phyloP scores from a whole-genome alignment of 2,797 vertebrate species.

The Enoplosus armatus region DNA sequence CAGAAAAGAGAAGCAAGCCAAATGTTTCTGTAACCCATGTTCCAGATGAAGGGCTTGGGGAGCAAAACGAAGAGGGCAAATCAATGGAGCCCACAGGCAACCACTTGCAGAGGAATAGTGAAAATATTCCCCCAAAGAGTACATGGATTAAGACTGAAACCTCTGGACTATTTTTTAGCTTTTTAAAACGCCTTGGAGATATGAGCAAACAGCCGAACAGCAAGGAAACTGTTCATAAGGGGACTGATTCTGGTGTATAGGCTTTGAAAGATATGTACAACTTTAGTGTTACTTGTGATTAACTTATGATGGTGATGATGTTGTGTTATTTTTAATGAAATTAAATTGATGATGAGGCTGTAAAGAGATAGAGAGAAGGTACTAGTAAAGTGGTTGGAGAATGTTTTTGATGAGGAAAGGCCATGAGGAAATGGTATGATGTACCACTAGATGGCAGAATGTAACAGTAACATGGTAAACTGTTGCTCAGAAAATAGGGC shows the following conservation, averaged over 20 bases:
- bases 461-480: slow-evolving; percentile 21
- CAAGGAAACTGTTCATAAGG: slow-evolving; percentile 66
- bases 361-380: background rate
- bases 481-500: slow-evolving; percentile 10
- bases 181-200: slow-evolving; percentile 83
- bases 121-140: slow-evolving; percentile 57
- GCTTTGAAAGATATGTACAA: background rate
- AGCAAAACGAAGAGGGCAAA: slow-evolving; percentile 29
- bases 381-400: background rate
- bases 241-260: slow-evolving; percentile 57
- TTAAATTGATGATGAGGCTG: slow-evolving; percentile 2
- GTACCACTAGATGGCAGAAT: slow-evolving; percentile 74
- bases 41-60: slow-evolving; percentile 11
- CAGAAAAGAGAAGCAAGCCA: slow-evolving; percentile 52
- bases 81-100: slow-evolving; percentile 25
- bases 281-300: slow-evolving; percentile 17
- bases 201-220: slow-evolving; percentile 65
- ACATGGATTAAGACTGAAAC: slow-evolving; percentile 67
- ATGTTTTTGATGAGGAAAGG: slow-evolving; percentile 18
- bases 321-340: slow-evolving; percentile 13
- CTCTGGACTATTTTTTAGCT: slow-evolving; percentile 75
- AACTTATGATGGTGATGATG: background rate
- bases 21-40: slow-evolving; percentile 4
- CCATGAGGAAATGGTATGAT: slow-evolving; percentile 14
- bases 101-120: slow-evolving; percentile 36